Base-by-base conservation (phyloP, 2,797 vertebrate genomes). In the Enteromius paludinosus region DNA sequence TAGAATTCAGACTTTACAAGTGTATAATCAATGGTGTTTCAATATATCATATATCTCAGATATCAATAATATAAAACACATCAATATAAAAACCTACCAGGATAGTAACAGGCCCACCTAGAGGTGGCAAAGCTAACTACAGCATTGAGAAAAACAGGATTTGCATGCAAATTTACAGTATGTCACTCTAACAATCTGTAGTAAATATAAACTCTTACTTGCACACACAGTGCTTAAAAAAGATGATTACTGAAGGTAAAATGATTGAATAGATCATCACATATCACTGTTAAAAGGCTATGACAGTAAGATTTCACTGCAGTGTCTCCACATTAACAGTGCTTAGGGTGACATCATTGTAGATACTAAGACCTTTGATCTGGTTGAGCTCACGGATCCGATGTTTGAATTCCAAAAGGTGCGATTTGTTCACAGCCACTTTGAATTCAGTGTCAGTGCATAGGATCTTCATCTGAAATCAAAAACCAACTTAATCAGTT, bases 351-450 rank as follows among this genome's bases (percentile, higher is more conserved):
- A 96, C 5, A 76, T 96, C 95, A 5, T 92, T 91, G 0, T 0
- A 20, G 11, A 96, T 87, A 62, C 54, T 52, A 28, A 96, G 73
- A 2, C 2, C 65, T 75, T 18, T 93, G 86, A 96, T 90, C 70
- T 93, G 89, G 0, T 79, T 84, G 68, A 96, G 91, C 47, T 88
- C 84, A 83, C 28, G 90, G 82, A 94, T 23, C 0, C 96, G 92
- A 89, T 94, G 94, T 71, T 77, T 88, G 89, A 88, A 97, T 90
- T 95, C 93, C 88, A 95, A 61, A 85, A 96, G 2, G 82, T 95
- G 95, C 1, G 87, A 81, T 0, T 94, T 93, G 0, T 96, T 91
- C 65, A 93, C 95, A 0, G 94, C 94, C 25, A 96, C 90, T 87
- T 93, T 95, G 85, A 92, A 95, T 71, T 93, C 90, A 43, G 12